Conservation (phyloP, 2,888 invertebrate genomes). For the Tetanocera ferruginea region DNA sequence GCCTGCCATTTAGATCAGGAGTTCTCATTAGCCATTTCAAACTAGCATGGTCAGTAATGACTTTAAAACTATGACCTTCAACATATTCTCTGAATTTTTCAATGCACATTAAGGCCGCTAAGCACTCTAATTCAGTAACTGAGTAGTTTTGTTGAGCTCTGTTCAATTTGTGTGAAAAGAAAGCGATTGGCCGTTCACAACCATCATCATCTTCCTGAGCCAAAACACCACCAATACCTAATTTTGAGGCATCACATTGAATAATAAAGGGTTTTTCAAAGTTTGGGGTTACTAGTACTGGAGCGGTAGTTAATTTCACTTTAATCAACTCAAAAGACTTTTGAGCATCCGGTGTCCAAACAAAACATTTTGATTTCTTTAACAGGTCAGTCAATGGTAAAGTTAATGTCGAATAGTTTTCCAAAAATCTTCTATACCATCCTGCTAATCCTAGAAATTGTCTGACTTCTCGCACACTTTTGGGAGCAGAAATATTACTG, state of each 20-base stretch:
- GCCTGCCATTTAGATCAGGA: background rate
- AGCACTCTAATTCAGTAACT: constrained; percentile 45
- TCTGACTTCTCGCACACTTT: background rate
- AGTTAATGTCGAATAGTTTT: no score
- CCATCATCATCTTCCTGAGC: constrained; percentile 31
- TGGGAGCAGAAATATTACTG: background rate
- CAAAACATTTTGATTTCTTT: constrained; percentile 29
- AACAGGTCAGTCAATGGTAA: constrained; percentile 35
- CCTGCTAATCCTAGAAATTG: background rate
- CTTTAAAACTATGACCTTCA: no score
- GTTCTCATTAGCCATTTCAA: constrained; percentile 41
- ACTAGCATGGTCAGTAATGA: constrained; percentile 52
- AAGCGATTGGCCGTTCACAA: constrained; percentile 39
- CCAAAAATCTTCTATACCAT: constrained; percentile 31
- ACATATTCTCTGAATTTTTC: constrained; percentile 43
- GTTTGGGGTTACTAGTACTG: constrained; percentile 41
- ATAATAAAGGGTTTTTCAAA: constrained; percentile 40
- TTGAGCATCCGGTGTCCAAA: constrained; percentile 35
- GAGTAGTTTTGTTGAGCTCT: constrained; percentile 42
- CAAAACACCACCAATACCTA: constrained; percentile 38
- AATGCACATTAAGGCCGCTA: constrained; percentile 41
- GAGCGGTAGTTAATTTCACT: constrained; percentile 33
- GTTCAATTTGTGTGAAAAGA: constrained; percentile 40
- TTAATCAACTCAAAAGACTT: constrained; percentile 35
- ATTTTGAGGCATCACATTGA: constrained; percentile 43